Base-by-base conservation (phyloP, 2,113 vertebrate genomes). In the Syrrhaptes paradoxus region DNA sequence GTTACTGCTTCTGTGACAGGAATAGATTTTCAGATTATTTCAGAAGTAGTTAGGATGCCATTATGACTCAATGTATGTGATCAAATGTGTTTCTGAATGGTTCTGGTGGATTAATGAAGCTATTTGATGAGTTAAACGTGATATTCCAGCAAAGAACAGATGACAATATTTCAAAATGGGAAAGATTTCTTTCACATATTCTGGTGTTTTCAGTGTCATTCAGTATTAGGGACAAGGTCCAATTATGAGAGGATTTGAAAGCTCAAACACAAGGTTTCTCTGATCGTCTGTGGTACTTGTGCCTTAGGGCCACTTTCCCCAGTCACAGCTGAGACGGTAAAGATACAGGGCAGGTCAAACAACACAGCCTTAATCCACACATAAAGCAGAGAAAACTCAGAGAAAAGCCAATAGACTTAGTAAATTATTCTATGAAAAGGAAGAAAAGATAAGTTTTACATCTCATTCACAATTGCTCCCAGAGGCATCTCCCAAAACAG, bases 1-100 rank as follows among this genome's bases (percentile, higher is more conserved):
- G 2, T 97, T 95, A 90, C 77, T 76, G 55, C 78, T 41, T 45
- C 95, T 87, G 77, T 87, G 97, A 88, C 86, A 93, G 85, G 77
- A 89, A 97, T 97, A 94, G 96, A 97, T 97, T 98, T 96, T 93
- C 92, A 80, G 29, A 97, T 94, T 78, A 96, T 79, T 94, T 82
- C 83, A 70, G 55, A 85, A 96, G 96, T 71, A 93, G 75, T 83
- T 55, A 93, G 90, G 78, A 89, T 83, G 82, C 89, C 85, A 81
- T 93, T 87, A 61, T 80, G 95, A 94, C 90, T 96, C 82, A 81
- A 85, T 59, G 87, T 75, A 70, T 36, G 80, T 85, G 89, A 97
- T 95, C 95, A 95, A 91, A 95, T 62, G 38, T 86, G 95, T 91
- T 95, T 94, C 87, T 94, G 95, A 95, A 95, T 71, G 68, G 95